Percentiles rank a stretch among this genome's conserved stretches.
Conservation (phyloP, 1,140 invertebrate species). For the Ceratosolen fusciceps region DNA sequence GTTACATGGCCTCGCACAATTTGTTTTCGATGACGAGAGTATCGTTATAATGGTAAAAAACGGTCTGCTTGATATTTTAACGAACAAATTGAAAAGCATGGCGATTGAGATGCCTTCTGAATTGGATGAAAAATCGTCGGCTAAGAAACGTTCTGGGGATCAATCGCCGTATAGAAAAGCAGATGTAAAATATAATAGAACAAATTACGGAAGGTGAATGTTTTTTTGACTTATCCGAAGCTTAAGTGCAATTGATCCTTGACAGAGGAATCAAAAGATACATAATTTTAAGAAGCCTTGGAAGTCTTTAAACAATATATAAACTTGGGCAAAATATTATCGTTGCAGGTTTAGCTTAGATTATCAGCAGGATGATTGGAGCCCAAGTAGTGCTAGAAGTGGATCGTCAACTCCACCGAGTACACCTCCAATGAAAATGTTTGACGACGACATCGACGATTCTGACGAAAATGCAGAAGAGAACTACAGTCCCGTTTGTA, state of each 20-base stretch:
- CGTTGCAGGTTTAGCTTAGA: slow-evolving; percentile 62
- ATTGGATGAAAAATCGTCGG: slow-evolving; percentile 47
- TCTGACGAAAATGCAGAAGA: slow-evolving; percentile 59
- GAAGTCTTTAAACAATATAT: neutral
- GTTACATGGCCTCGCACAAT: slow-evolving; percentile 60
- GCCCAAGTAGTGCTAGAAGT: slow-evolving; percentile 60
- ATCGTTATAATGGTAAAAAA: slow-evolving; percentile 62
- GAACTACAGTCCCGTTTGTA: slow-evolving; percentile 68
- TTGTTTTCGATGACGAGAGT: slow-evolving; percentile 59
- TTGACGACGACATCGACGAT: slow-evolving; percentile 50
- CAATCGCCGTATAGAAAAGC: slow-evolving; percentile 45
- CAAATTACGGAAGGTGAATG: slow-evolving; percentile 53
- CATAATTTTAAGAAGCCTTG: too few species aligned
- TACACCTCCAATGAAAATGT: slow-evolving; percentile 59
- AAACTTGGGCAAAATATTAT: slow-evolving; percentile 10
- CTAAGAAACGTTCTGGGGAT: slow-evolving; percentile 57
- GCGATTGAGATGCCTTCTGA: slow-evolving; percentile 43
- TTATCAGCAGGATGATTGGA: slow-evolving; percentile 63
- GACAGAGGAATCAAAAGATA: neutral
- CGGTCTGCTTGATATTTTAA: slow-evolving; percentile 62
- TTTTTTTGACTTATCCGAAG: neutral
- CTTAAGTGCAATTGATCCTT: neutral
- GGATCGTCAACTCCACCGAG: slow-evolving; percentile 62
- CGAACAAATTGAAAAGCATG: slow-evolving; percentile 59
- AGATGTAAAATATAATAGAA: slow-evolving; percentile 55